Percentiles rank a stretch among this genome's conserved stretches.
Evolutionary conservation across 2,888 invertebrate species (phyloP).

Genomic region (Agriopis leucophaearia): DNA sequence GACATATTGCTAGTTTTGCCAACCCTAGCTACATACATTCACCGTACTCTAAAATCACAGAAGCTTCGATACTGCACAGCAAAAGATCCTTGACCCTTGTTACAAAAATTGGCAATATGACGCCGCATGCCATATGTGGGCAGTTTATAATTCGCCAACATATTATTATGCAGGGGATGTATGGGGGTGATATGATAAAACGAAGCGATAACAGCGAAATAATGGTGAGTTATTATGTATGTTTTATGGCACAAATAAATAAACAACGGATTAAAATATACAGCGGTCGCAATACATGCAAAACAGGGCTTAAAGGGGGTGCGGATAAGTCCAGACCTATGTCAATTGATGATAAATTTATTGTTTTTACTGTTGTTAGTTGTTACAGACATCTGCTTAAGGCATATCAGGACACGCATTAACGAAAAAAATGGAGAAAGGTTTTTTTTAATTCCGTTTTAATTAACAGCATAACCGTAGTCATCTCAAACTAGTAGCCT

Average conservation of each 20-base stretch:
- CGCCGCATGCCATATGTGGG: constrained; percentile 45
- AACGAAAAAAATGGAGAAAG: no score
- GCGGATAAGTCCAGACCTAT: neutral
- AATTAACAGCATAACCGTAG: no score
- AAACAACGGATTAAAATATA: constrained; percentile 35
- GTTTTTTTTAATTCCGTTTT: no score
- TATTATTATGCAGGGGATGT: constrained; percentile 57
- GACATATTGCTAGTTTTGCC: neutral
- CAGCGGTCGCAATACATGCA: constrained; percentile 23
- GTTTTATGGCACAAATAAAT: constrained; percentile 33
- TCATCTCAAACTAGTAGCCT: no score
- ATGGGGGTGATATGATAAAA: constrained; percentile 44
- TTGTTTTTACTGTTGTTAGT: neutral
- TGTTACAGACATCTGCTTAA: neutral
- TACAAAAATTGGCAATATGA: constrained; percentile 58
- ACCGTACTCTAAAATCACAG: neutral
- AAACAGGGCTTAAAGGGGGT: constrained; percentile 22
- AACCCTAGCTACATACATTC: no score
- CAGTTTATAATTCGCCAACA: constrained; percentile 52
- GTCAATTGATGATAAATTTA: neutral
- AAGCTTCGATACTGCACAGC: constrained; percentile 15
- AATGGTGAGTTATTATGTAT: constrained; percentile 43
- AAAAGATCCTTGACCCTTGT: constrained; percentile 30
- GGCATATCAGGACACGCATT: no score
- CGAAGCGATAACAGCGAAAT: constrained; percentile 41